Conservation (phyloP, 2,113 vertebrate species). For the Cyrtonyx montezumae region DNA sequence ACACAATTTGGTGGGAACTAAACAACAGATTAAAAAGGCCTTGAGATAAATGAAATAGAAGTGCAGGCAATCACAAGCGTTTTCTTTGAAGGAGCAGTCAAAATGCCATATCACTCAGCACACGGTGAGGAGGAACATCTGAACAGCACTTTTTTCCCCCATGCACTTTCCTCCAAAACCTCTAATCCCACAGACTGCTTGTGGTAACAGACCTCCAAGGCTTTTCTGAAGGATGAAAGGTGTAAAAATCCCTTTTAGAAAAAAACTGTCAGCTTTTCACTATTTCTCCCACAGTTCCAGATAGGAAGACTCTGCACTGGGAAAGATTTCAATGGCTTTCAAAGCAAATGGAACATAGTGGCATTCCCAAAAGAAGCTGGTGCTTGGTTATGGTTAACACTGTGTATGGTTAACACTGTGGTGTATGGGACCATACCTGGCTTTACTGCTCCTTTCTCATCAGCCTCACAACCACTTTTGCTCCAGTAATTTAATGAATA, state of each 20-base stretch:
- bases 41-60: neutral
- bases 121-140: neutral
- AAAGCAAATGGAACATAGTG: neutral
- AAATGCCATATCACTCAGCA: neutral
- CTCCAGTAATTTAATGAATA: neutral
- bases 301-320: neutral
- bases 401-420: no score
- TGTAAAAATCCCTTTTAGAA: neutral
- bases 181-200: neutral
- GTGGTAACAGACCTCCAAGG: neutral
- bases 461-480: neutral
- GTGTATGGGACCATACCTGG: neutral
- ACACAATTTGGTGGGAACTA: neutral
- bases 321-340: neutral
- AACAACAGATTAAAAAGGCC: neutral
- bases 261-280: neutral
- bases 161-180: neutral
- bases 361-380: neutral
- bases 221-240: neutral
- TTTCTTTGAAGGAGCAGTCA: neutral
- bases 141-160: neutral
- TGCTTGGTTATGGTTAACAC: neutral
- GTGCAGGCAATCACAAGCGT: fast-evolving
- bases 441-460: neutral
- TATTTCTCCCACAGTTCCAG: neutral